phyloP scores from a whole-genome alignment of 2,888 invertebrate species.

The Nemotelus pantherinus region DNA sequence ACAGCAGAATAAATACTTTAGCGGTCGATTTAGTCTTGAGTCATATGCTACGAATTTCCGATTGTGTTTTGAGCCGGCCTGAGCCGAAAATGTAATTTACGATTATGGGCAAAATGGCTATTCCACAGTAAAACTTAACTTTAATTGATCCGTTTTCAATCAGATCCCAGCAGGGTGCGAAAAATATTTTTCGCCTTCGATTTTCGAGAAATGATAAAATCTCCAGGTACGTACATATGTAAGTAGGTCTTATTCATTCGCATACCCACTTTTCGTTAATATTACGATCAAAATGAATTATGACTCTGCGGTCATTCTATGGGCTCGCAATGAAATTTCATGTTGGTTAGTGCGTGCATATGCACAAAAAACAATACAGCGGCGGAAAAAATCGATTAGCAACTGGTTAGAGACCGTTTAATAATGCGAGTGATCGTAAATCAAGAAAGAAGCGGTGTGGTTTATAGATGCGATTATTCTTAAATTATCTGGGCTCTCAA shows the following conservation, averaged over 20 bases:
- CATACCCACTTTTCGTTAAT: constrained; percentile 2
- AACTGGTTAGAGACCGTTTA: constrained; percentile 14
- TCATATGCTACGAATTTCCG: constrained; percentile 8
- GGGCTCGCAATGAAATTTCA: constrained; percentile 6
- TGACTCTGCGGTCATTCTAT: constrained; percentile 23
- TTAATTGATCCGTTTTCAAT: constrained; percentile 32
- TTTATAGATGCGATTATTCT: constrained; percentile 26
- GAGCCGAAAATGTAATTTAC: background rate
- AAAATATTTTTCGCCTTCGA: constrained; percentile 17
- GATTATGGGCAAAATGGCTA: background rate
- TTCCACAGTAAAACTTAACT: constrained; percentile 10
- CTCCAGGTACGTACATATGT: background rate
- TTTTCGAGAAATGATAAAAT: constrained; percentile 18
- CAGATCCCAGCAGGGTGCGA: constrained; percentile 16
- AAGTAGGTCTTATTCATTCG: too few relatives aligned
- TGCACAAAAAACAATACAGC: background rate
- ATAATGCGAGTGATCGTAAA: constrained; percentile 17
- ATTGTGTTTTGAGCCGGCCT: background rate
- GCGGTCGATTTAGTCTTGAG: background rate
- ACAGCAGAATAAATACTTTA: background rate
- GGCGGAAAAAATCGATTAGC: constrained; percentile 33
- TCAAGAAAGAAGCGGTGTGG: constrained; percentile 16
- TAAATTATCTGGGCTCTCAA: constrained; percentile 23
- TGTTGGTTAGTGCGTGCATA: background rate
- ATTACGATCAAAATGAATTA: constrained; percentile 39